Conservation (phyloP, 2,888 invertebrate species). For the Chaitophorus viminalis region DNA sequence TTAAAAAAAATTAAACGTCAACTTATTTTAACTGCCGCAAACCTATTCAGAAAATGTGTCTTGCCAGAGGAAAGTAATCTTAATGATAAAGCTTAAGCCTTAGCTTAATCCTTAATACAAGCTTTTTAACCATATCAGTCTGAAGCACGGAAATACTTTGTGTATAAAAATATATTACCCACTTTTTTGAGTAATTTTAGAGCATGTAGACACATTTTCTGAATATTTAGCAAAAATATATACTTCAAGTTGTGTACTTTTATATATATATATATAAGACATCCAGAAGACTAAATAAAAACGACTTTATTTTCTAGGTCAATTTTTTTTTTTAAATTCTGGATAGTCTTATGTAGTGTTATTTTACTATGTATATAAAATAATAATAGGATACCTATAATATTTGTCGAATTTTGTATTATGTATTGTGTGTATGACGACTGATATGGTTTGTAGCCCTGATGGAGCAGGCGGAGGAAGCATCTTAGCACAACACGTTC, state of each 20-base stretch:
- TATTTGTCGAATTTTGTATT: constrained; percentile 53
- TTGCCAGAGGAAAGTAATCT: constrained; percentile 53
- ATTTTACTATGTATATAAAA: constrained; percentile 21
- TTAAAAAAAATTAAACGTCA: neutral
- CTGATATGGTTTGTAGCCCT: constrained; percentile 65
- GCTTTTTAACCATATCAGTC: constrained; percentile 62
- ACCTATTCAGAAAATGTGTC: constrained; percentile 62
- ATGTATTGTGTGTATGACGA: constrained; percentile 62
- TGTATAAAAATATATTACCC: constrained; percentile 4
- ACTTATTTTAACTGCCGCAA: constrained; percentile 43
- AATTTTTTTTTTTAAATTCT: constrained; percentile 31
- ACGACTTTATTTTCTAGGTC: neutral
- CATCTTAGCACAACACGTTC: constrained; percentile 64
- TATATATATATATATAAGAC: neutral
- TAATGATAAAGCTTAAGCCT: constrained; percentile 58
- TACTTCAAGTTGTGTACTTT: constrained; percentile 3
- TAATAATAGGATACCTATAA: constrained; percentile 36
- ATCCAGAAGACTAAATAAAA: constrained; percentile 19
- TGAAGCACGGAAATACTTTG: constrained; percentile 54
- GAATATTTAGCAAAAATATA: constrained; percentile 46
- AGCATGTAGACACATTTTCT: constrained; percentile 62
- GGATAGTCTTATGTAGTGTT: constrained; percentile 22
- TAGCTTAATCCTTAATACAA: constrained; percentile 58
- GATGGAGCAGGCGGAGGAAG: constrained; percentile 64
- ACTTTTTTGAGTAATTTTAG: constrained; percentile 49